These are phyloP conservation scores for Cephalotes varians DNA, from an alignment of 2,888 invertebrate genomes.

Conservation along the genomic window DNA sequence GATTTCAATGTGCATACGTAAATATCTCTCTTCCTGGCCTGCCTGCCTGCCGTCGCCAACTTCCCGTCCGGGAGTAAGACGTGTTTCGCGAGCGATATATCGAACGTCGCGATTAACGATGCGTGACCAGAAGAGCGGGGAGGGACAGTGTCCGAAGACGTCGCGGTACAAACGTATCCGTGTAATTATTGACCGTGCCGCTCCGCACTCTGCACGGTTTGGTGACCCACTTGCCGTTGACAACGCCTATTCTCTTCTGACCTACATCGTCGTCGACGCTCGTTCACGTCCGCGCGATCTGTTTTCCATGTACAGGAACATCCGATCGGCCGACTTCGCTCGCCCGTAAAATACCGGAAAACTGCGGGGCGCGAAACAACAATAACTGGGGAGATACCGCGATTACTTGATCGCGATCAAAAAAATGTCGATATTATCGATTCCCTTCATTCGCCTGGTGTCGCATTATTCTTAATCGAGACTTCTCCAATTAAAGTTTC, in stretches of 20 bases:
- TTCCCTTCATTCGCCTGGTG: neutral
- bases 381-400: neutral
- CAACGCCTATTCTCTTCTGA: conserved; percentile 55
- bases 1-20: neutral
- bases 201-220: conserved; percentile 15
- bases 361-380: neutral
- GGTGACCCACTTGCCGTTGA: conserved; percentile 52
- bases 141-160: conserved; percentile 7
- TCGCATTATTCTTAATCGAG: neutral
- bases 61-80: neutral
- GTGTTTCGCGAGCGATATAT: neutral
- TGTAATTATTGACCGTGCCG: conserved; percentile 44
- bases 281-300: conserved; percentile 27
- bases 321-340: conserved; percentile 36
- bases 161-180: conserved; percentile 14
- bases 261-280: conserved; percentile 41
- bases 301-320: conserved; percentile 45
- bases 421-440: conserved; percentile 15
- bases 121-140: neutral
- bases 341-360: conserved; percentile 24
- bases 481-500: no score
- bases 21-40: conserved; percentile 5
- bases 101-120: conserved; percentile 3
- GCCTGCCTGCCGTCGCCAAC: neutral
- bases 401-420: neutral